Conservation (phyloP, 2,113 vertebrate genomes). For the Rhombomys opimus region DNA sequence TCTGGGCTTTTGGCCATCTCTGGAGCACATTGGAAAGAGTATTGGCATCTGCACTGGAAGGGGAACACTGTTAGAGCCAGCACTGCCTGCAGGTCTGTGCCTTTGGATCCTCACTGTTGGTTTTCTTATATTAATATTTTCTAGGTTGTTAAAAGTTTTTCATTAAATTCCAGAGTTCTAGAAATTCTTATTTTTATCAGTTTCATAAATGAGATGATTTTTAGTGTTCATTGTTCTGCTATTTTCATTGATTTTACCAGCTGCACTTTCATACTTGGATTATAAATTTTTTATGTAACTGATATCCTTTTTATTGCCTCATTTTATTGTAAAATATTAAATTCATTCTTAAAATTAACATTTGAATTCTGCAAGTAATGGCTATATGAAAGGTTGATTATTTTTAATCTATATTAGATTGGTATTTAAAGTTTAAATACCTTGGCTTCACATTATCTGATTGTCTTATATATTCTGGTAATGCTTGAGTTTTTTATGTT, state of each 20-base stretch:
- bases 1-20: not conserved
- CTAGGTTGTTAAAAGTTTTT: not conserved
- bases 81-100: not conserved
- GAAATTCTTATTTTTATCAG: not conserved
- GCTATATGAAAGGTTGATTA: not conserved
- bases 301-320: constrained; percentile 23
- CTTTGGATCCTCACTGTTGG: not conserved
- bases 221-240: not conserved
- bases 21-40: not conserved
- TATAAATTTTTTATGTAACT: constrained; percentile 7
- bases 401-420: not conserved
- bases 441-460: not conserved
- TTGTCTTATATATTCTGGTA: not conserved
- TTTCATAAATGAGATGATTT: constrained; percentile 9
- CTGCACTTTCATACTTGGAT: not conserved
- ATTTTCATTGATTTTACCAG: not conserved
- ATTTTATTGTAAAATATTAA: not conserved
- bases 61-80: not conserved
- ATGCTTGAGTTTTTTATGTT: not conserved
- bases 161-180: constrained; percentile 18
- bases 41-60: not conserved
- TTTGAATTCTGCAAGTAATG: not conserved
- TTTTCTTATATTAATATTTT: not conserved
- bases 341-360: constrained; percentile 14
- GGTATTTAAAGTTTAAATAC: not conserved